Base-by-base conservation (phyloP, 2,888 invertebrate species). In the Cephus sareptanus region DNA sequence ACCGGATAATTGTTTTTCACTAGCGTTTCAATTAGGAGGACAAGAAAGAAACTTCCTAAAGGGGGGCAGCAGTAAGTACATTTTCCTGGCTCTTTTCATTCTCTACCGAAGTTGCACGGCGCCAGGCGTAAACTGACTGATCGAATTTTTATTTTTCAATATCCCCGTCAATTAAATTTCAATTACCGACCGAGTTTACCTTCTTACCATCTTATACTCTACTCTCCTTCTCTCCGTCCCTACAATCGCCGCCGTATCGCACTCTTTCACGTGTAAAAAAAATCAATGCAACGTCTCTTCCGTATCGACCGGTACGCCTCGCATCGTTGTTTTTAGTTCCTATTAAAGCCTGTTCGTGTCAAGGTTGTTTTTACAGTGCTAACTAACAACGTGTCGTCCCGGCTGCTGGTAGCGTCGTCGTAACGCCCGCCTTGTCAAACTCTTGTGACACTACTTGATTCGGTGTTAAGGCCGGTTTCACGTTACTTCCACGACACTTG, bases 301-400 rank as follows among this genome's bases (percentile, higher is more conserved):
- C 56, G 56, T 56, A 56, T 56, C 56, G 56, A 56, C 23, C 56
- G 23, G 74, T 34, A 69, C n/a, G 13, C 75, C 34, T 74, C 75
- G 78, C 80, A 80, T 80, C 84, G 83, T 84, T 84, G 82, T 84
- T 83, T 85, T 84, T 84, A 81, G 56, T 84, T 84, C 83, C 78
- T 82, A 79, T 81, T 80, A 81, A 81, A 79, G 81, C 79, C 81
- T 81, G 83, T 81, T 56, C 56, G 80, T 83, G 85, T 82, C 82
- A 82, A 83, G 84, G 83, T 84, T 83, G 80, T 82, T 82, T 83
- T 84, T 56, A 56, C 56, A 56, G 56, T 15, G 56, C 23, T 56
- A 9, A 56, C 9, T 56, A 23, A 56, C 23, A 56, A 23, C 56
- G 56, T 23, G 56, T 23, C 23, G 56, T 56, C 56, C 23, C 23